Percentiles rank a stretch among this genome's conserved stretches.
Evolutionary conservation across 2,888 invertebrate species (phyloP).

Genomic region (Folsomia manolachei): DNA sequence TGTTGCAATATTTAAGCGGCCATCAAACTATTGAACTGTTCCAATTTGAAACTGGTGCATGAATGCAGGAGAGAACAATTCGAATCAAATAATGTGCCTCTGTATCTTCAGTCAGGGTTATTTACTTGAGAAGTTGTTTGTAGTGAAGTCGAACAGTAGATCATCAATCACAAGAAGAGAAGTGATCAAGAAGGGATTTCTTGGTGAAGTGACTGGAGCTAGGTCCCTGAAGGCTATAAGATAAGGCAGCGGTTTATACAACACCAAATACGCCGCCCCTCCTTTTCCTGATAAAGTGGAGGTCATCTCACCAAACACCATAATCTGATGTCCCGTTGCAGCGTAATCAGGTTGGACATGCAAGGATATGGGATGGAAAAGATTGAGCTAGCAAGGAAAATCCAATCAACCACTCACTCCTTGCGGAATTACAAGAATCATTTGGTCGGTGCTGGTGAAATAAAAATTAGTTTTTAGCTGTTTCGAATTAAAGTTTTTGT

Average conservation of each 20-base stretch:
- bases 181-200: constrained; percentile 22
- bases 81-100: no score
- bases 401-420: neutral
- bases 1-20: no score
- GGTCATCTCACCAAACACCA: constrained; percentile 4
- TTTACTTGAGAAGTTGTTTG: neutral
- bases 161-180: constrained; percentile 19
- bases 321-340: constrained; percentile 31
- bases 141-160: constrained; percentile 6
- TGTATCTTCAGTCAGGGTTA: no score
- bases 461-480: no score
- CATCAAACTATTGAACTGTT: no score
- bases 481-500: no score
- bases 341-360: constrained; percentile 38
- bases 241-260: neutral
- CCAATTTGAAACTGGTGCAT: neutral
- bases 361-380: constrained; percentile 36
- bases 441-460: neutral
- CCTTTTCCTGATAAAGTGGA: neutral
- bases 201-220: neutral
- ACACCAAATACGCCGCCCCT: neutral
- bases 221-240: neutral
- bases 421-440: no score
- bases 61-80: no score
- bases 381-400: no score